Conservation (phyloP, 1,140 invertebrate species). For the Himalopsyche phryganea region DNA sequence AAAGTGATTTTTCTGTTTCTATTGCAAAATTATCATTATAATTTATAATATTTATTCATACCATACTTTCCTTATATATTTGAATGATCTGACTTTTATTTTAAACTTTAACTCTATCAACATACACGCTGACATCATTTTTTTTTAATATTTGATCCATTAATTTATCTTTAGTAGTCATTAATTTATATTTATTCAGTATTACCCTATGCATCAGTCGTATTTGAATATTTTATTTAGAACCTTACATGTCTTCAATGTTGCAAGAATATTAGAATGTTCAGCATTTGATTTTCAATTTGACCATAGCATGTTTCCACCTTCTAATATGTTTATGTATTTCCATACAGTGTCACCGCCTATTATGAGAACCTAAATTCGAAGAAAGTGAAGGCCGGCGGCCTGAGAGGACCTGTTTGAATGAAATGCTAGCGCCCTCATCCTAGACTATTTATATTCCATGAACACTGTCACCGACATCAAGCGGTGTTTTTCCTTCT, state of each 20-base stretch:
- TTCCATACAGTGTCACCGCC: conserved; percentile 25
- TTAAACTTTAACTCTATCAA: neutral
- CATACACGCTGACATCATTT: conserved; percentile 1
- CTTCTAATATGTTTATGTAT: conserved; percentile 22
- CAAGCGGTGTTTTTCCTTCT: conserved; percentile 51
- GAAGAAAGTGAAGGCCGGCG: conserved; percentile 15
- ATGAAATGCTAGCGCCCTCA: conserved; percentile 45
- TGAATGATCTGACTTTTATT: neutral
- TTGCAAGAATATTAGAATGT: too few relatives aligned
- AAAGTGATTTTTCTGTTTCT: conserved; percentile 18
- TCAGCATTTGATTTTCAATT: too few relatives aligned
- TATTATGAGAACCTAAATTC: conserved; percentile 15
- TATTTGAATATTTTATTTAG: neutral
- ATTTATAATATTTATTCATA: neutral
- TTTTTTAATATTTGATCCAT: neutral
- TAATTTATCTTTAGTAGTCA: too few relatives aligned
- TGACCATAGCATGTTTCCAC: conserved; percentile 6
- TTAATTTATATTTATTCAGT: too few relatives aligned
- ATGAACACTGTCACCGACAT: conserved; percentile 42
- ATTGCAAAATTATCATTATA: neutral
- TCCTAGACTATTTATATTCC: conserved; percentile 50
- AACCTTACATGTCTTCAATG: too few relatives aligned
- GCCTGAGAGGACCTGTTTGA: conserved; percentile 43
- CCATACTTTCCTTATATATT: conserved; percentile 15
- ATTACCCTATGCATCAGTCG: too few relatives aligned